Percentiles rank a stretch among this genome's conserved stretches.
Evolutionary conservation across 2,888 invertebrate genomes (phyloP).

Genomic region (Lithophane ornitopus): DNA sequence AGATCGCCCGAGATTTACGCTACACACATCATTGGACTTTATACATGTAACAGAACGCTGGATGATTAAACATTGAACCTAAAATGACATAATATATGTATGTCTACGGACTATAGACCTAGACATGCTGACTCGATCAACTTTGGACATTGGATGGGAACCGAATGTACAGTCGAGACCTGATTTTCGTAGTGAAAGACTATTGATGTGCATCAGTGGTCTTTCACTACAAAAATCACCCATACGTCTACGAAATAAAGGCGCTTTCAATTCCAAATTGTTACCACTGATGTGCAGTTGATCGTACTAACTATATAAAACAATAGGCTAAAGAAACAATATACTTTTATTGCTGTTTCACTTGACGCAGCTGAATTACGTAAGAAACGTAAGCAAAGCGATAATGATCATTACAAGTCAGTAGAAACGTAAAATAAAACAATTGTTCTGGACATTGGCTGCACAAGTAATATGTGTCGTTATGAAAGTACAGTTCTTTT

Average conservation of each 20-base stretch:
- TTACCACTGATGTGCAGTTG: not conserved
- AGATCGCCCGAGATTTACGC: slow-evolving; percentile 76
- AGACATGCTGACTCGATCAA: not conserved
- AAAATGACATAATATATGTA: not conserved
- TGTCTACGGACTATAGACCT: not conserved
- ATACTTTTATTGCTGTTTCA: not conserved
- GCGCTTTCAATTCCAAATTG: not conserved
- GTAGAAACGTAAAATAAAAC: slow-evolving; percentile 15
- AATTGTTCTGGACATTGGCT: not conserved
- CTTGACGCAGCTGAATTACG: slow-evolving; percentile 18
- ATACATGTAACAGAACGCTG: slow-evolving; percentile 25
- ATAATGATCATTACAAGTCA: slow-evolving; percentile 15
- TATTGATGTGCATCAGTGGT: not conserved
- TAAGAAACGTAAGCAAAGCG: slow-evolving; percentile 6
- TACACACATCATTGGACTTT: slow-evolving; percentile 51
- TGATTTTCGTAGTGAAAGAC: not conserved
- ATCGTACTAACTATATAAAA: not conserved
- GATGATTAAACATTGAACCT: slow-evolving; percentile 25
- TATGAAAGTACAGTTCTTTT: slow-evolving; percentile 28
- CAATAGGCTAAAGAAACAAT: not conserved
- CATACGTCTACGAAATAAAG: not conserved
- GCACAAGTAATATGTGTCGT: not conserved
- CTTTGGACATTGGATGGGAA: not conserved
- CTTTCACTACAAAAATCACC: not conserved
- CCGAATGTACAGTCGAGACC: not conserved